phyloP scores from a whole-genome alignment of 1,140 invertebrate genomes.

The Cherax quadricarinatus region DNA sequence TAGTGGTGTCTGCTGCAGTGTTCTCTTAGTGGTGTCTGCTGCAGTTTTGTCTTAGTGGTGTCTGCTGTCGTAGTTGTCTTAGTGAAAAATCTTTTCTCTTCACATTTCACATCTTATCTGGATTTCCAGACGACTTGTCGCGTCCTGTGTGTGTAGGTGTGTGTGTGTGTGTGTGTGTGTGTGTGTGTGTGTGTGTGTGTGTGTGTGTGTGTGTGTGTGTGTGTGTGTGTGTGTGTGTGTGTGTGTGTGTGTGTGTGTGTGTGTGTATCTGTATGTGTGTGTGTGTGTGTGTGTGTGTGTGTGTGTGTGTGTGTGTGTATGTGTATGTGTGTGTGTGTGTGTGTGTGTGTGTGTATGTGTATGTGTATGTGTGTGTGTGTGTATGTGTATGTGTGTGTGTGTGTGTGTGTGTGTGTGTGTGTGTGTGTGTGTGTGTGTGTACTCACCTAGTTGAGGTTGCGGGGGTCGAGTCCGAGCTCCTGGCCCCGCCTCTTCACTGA shows the following conservation, averaged over 20 bases:
- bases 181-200: slow-evolving; percentile 23
- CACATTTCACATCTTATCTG: too few species aligned
- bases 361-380: slow-evolving; percentile 10
- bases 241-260: slow-evolving; percentile 19
- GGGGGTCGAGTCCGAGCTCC: too few species aligned
- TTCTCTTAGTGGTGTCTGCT: too few species aligned
- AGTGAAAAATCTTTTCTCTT: too few species aligned
- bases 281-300: too few species aligned
- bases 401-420: background rate
- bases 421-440: too few species aligned
- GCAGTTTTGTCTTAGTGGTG: too few species aligned
- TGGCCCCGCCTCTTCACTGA: too few species aligned
- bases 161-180: slow-evolving; percentile 23
- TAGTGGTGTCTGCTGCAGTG: too few species aligned
- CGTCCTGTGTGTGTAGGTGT: background rate
- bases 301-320: background rate
- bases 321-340: slow-evolving; percentile 9
- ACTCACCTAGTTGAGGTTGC: too few species aligned
- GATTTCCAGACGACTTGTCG: background rate
- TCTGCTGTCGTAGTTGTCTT: too few species aligned
- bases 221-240: slow-evolving; percentile 23
- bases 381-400: slow-evolving; percentile 5
- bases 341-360: slow-evolving; percentile 14
- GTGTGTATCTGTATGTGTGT: background rate
- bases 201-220: slow-evolving; percentile 18